phyloP scores from a whole-genome alignment of 2,888 invertebrate species.

The Scaptomyza caliginosa region DNA sequence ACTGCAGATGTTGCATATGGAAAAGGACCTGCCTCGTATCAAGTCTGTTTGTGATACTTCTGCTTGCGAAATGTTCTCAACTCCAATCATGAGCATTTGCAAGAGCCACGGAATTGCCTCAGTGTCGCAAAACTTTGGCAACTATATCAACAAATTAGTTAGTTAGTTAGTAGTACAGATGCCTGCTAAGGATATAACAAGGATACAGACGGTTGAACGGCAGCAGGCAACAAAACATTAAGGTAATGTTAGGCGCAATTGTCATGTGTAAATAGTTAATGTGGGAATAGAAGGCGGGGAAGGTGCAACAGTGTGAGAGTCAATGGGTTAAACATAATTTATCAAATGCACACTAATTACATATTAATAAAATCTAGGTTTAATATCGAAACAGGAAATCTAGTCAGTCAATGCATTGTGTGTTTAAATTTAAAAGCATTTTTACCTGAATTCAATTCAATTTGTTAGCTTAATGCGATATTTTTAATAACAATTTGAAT shows the following conservation, averaged over 20 bases:
- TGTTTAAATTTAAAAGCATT: conserved; percentile 17
- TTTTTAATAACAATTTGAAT: background rate
- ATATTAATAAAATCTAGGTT: conserved; percentile 17
- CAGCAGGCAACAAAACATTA: background rate
- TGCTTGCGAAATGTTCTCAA: conserved; percentile 49
- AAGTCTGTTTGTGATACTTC: conserved; percentile 64
- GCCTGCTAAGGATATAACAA: background rate
- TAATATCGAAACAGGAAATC: conserved; percentile 6
- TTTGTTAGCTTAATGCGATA: background rate
- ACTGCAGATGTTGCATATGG: conserved; percentile 31
- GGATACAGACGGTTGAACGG: background rate
- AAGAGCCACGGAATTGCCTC: conserved; percentile 20
- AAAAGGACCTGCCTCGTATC: conserved; percentile 53
- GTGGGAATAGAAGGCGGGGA: background rate
- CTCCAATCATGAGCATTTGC: conserved; percentile 71
- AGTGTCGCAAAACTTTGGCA: conserved; percentile 48
- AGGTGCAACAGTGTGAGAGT: conserved; percentile 14
- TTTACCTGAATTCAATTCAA: conserved; percentile 34
- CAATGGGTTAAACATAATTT: conserved; percentile 15
- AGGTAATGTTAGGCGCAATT: background rate
- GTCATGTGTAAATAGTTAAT: conserved; percentile 48
- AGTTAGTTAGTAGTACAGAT: conserved; percentile 60
- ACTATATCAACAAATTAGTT: conserved; percentile 82
- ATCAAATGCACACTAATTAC: conserved; percentile 27
- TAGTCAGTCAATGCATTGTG: conserved; percentile 10